A percentile compares a stretch with the other conserved stretches of the same genome.
These are phyloP conservation scores for Fregetta grallaria DNA, from an alignment of 2,113 vertebrate genomes.

Conservation along the genomic window DNA sequence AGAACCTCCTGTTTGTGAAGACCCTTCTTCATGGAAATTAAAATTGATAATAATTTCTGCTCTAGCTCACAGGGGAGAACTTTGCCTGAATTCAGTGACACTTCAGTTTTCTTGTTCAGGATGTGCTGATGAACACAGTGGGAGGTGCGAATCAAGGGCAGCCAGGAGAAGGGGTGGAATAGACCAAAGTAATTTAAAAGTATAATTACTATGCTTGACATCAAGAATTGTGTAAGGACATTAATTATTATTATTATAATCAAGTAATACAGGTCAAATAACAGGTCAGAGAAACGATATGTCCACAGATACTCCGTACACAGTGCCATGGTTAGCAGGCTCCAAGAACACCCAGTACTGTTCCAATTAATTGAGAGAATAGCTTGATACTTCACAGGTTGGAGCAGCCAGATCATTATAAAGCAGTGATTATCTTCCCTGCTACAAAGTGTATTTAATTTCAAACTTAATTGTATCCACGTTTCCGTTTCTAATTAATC, in stretches of 20 bases:
- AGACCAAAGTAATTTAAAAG: conserved; percentile 2
- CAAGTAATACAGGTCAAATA: conserved; percentile 8
- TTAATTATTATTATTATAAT: background rate
- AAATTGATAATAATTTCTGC: background rate
- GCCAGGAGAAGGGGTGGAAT: background rate
- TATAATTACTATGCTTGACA: background rate
- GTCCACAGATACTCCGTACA: background rate
- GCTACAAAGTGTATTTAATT: conserved; percentile 72
- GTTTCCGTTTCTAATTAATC: conserved; percentile 78
- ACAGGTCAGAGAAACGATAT: background rate
- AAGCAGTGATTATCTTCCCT: conserved; percentile 72
- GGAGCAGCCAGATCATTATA: conserved; percentile 61
- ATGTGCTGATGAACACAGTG: background rate
- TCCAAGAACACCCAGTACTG: conserved; percentile 43
- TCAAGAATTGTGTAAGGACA: background rate
- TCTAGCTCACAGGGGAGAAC: background rate
- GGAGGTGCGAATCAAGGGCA: background rate
- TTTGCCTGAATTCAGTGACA: background rate
- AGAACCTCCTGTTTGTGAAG: background rate
- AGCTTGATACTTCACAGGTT: conserved; percentile 54
- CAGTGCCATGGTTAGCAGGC: background rate
- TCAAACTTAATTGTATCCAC: conserved; percentile 72
- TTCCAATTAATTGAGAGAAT: conserved; percentile 58
- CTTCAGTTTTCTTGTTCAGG: background rate
- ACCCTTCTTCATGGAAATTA: background rate